Evolutionary conservation across 1,140 invertebrate species (phyloP), one percentile per base, ranked within the genome.

Genomic region (Drosophila dunni): DNA sequence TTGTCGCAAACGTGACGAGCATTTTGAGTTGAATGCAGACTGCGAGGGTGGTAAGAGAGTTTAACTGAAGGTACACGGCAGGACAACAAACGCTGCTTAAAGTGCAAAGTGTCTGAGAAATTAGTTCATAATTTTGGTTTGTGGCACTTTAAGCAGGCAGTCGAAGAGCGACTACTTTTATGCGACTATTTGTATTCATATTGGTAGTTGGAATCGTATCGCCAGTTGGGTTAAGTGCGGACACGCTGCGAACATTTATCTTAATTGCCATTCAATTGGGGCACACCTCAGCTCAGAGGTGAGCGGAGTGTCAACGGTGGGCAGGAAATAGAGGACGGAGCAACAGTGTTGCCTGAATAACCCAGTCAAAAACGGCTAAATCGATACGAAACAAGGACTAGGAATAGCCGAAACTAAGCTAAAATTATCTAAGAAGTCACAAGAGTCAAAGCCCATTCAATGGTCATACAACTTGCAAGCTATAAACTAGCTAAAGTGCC

Each of bases 241-340:
- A 89, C 84, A 86, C 76, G 82, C 79, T 61, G 80, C 84, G 81
- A 88, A 88, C 83, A 88, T 88, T 89, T 88, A 89, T 88, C 83
- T 89, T 88, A 88, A 88, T 88, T 88, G 83, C 84, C 83, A 84
- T 88, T 89, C 80, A 88, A 90, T 88, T 81, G 83, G 82, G 79
- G 72, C 83, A 79, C 74, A 81, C 64, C 66, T 62, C 75, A 17
- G 13, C 36, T 38, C 63, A 24, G 34, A 7, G 40, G 40, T 29
- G 24, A 29, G 24, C 24, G 24, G 3, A 2, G 24, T 24, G 24
- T 24, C 1, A 1, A 24, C 24, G 3, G 24, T 29, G 24, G 24
- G 5, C 24, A 29, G 24, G 24, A 3, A 29, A 29, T 5, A 3
- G 5, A 3, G 3, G 3, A 29, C 0, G 0, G 24, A 29, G 24